A percentile compares a stretch with the other conserved stretches of the same genome.
These are phyloP conservation scores for Jacana jacana DNA, from an alignment of 2,113 vertebrate species.

Conservation along the genomic window DNA sequence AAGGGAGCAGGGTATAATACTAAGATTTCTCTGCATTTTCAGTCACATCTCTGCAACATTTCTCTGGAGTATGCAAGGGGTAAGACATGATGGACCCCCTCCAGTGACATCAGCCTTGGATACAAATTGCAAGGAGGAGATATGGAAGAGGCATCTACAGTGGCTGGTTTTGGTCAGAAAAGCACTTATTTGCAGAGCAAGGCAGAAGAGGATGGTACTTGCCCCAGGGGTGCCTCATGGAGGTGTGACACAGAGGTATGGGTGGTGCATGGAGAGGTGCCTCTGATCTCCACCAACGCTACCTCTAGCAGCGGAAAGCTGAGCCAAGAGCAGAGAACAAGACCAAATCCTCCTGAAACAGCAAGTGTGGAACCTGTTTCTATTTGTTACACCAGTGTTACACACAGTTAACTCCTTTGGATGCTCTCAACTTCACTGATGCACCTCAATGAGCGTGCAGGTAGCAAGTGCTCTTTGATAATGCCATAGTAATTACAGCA, in stretches of 20 bases:
- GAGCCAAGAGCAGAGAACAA: neutral
- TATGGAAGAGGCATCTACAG: neutral
- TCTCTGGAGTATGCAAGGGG: neutral
- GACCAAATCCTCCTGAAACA: neutral
- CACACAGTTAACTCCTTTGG: neutral
- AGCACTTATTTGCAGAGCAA: neutral
- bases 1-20: neutral
- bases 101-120: neutral
- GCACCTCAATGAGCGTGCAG: neutral
- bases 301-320: neutral
- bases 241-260: accelerated
- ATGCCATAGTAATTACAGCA: neutral
- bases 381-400: neutral
- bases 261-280: neutral
- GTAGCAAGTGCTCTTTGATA: neutral
- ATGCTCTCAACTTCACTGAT: neutral
- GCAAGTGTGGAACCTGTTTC: neutral
- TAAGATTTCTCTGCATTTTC: neutral
- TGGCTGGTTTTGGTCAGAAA: neutral
- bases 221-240: neutral
- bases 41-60: neutral
- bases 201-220: neutral
- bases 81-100: neutral
- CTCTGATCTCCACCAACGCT: neutral
- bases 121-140: neutral